A percentile compares a stretch with the other conserved stretches of the same genome.
Evolutionary conservation across 1,140 invertebrate genomes (phyloP).

Genomic region (Lordiphosa mommai): DNA sequence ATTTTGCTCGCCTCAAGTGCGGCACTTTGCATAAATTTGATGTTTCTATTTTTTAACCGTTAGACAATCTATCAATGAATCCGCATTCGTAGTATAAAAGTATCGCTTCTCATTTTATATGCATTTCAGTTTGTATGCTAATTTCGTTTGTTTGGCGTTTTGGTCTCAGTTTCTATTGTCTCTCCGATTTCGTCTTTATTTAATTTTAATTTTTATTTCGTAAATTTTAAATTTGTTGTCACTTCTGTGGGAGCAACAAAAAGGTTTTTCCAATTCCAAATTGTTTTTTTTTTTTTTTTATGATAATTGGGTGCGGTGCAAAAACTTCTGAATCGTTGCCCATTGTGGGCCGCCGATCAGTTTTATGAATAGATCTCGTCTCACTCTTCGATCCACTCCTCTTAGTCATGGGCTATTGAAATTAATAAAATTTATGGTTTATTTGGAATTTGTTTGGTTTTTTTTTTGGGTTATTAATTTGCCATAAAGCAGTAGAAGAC

Average conservation of each 20-base stretch:
- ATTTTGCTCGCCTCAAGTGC: slow-evolving; percentile 13
- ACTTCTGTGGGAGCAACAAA: slow-evolving; percentile 67
- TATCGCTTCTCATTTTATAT: slow-evolving; percentile 55
- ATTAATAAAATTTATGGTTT: slow-evolving; percentile 75
- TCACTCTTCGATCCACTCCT: slow-evolving; percentile 6
- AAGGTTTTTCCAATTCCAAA: slow-evolving; percentile 51
- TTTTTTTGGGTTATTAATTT: slow-evolving; percentile 58
- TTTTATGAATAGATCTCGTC: too few species aligned
- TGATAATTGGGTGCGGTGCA: slow-evolving; percentile 70
- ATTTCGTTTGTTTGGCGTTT: slow-evolving; percentile 42
- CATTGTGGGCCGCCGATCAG: slow-evolving; percentile 41
- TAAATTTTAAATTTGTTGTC: slow-evolving; percentile 76
- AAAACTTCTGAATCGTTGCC: slow-evolving; percentile 55
- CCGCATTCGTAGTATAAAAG: slow-evolving; percentile 36
- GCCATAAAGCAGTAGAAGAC: slow-evolving; percentile 57
- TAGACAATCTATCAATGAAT: slow-evolving; percentile 70
- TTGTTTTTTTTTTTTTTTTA: slow-evolving; percentile 39
- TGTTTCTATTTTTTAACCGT: slow-evolving; percentile 33
- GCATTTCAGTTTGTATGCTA: slow-evolving; percentile 66
- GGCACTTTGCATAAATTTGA: not conserved
- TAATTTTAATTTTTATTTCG: slow-evolving; percentile 78
- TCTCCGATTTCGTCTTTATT: slow-evolving; percentile 54
- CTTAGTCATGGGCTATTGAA: slow-evolving; percentile 45
- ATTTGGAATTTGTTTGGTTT: slow-evolving; percentile 56
- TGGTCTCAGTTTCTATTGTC: slow-evolving; percentile 37